phyloP scores from a whole-genome alignment of 2,113 vertebrate species.

The Charina bottae region DNA sequence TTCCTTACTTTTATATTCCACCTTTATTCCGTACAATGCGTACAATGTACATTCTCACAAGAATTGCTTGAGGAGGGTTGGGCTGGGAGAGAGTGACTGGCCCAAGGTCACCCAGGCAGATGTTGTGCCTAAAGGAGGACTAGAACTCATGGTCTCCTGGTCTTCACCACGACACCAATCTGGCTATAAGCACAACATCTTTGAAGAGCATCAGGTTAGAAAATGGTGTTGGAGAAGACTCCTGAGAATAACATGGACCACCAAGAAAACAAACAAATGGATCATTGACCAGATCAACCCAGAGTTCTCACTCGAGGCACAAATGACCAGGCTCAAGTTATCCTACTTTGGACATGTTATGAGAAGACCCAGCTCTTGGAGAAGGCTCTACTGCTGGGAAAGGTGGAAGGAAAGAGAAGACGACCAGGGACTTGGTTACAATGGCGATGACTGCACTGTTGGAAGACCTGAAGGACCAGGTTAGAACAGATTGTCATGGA shows the following conservation, averaged over 20 bases:
- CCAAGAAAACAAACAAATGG: background rate
- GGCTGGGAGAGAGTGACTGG: background rate
- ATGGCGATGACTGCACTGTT: background rate
- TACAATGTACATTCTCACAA: background rate
- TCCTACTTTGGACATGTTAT: background rate
- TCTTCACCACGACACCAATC: background rate
- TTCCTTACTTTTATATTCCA: background rate
- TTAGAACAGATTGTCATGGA: background rate
- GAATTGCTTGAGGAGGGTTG: background rate
- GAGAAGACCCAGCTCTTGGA: background rate
- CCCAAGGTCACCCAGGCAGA: background rate
- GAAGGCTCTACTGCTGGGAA: background rate
- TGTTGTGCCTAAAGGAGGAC: background rate
- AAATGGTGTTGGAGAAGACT: background rate
- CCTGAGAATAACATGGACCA: background rate
- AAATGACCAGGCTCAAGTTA: background rate
- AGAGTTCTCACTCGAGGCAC: background rate
- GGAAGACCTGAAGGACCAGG: background rate
- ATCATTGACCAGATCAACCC: background rate
- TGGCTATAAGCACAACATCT: background rate
- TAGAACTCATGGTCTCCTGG: background rate
- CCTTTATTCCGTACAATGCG: background rate
- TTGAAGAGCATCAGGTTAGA: background rate
- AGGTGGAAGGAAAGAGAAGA: background rate
- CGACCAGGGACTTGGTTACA: background rate